These are phyloP conservation scores for Sinella curviseta DNA, from an alignment of 1,140 invertebrate genomes.

Conservation along the genomic window DNA sequence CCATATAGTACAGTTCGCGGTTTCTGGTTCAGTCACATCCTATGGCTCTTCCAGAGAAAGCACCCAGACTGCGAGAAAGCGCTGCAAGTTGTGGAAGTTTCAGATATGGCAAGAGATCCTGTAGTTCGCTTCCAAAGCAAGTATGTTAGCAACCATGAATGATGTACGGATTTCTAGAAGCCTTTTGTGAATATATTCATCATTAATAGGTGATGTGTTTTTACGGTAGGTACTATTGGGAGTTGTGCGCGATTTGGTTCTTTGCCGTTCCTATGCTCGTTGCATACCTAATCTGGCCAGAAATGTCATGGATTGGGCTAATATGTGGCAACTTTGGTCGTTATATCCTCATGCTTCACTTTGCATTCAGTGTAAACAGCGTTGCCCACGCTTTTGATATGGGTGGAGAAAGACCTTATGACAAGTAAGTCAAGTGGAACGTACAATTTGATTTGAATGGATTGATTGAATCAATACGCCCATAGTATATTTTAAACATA, in stretches of 20 bases:
- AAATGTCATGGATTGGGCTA: slow-evolving; percentile 58
- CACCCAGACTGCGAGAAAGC: not conserved
- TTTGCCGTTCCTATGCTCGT: slow-evolving; percentile 63
- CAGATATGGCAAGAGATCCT: slow-evolving; percentile 14
- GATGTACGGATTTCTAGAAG: too few species aligned
- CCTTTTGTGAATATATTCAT: not conserved
- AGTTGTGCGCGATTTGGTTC: slow-evolving; percentile 57
- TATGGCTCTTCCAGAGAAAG: slow-evolving; percentile 9
- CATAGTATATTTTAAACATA: too few species aligned
- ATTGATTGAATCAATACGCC: slow-evolving; percentile 29
- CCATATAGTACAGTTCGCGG: slow-evolving; percentile 44
- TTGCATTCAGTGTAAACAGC: slow-evolving; percentile 64
- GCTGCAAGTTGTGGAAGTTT: not conserved
- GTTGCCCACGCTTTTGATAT: slow-evolving; percentile 63
- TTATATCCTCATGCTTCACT: slow-evolving; percentile 60
- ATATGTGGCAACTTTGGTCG: slow-evolving; percentile 60
- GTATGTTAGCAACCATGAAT: too few species aligned
- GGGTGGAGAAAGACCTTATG: slow-evolving; percentile 63
- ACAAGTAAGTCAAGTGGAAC: too few species aligned
- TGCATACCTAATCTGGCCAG: slow-evolving; percentile 56
- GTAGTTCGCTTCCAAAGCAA: slow-evolving; percentile 15
- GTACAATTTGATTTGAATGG: too few species aligned
- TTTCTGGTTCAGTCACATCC: slow-evolving; percentile 12
- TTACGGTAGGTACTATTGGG: slow-evolving; percentile 59
- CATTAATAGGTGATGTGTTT: not conserved